Base-by-base conservation (phyloP, 2,797 vertebrate genomes). In the Antrozous pallidus region DNA sequence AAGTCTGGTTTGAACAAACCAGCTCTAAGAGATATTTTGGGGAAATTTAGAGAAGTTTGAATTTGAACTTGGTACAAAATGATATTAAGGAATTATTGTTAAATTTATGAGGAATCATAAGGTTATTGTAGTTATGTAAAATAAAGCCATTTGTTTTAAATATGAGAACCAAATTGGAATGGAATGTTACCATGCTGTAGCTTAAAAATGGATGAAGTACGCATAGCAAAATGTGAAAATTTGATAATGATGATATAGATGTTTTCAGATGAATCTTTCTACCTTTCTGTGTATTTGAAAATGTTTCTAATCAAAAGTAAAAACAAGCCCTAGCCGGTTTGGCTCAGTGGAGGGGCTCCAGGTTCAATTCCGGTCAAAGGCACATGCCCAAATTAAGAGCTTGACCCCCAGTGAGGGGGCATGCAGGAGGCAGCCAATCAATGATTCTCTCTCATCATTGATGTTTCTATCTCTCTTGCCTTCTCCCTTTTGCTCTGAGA, bases 131-230 rank as follows among this genome's bases (percentile, higher is more conserved):
- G 28, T 58, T 91, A 77, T 71, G 3, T 73, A 14, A 42, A 38
- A 63, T 88, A 85, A 85, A 86, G 70, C 40, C 22, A 71, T 88
- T 77, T 22, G n/a, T 91, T 93, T 91, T 89, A 93, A 58, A 28
- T 51, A 24, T n/a, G 24, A 93, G 92, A 80, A 86, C 11, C 14
- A 20, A 81, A 91, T 12, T 74, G 42, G 20, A n/a, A 20, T 65
- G 38, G 83, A 88, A 85, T 94, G 61, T 84, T 87, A 49, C 75
- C 36, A 91, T 51, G 56, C 31, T 56, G 26, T 73, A 93, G 14
- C 20, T 93, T 49, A 91, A 91, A 90, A 85, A 93, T 70, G n/a
- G n/a, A 83, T 87, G 71, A 77, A 93, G 24, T 6, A 91, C 93
- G 71, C 28, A 26, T 20, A 8, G 20, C n/a, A 91, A 79, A 91